Conservation (phyloP, 2,113 vertebrate species). For the Poeciliopsis turrubarensis region DNA sequence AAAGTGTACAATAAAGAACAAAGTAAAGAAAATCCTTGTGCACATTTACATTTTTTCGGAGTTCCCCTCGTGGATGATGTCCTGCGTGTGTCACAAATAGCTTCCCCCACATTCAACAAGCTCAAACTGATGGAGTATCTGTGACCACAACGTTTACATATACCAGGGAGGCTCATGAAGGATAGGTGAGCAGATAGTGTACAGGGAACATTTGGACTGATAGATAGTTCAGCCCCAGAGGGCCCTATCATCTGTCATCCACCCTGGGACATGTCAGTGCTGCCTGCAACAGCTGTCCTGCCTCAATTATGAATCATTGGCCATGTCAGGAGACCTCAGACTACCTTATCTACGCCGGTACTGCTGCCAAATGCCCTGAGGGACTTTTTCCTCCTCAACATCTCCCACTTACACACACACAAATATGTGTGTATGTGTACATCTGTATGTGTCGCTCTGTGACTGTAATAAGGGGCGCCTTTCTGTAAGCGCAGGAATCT, state of each 20-base stretch:
- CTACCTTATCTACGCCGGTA: constrained; percentile 66
- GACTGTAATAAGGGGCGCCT: constrained; percentile 56
- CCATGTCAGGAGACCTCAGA: constrained; percentile 72
- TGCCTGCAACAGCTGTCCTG: constrained; percentile 78
- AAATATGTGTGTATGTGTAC: neutral
- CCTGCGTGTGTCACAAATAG: neutral
- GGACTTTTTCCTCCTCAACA: constrained; percentile 50
- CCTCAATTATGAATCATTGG: constrained; percentile 79
- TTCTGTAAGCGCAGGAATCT: constrained; percentile 58
- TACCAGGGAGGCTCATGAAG: constrained; percentile 43
- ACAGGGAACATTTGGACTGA: constrained; percentile 67
- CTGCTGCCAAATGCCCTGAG: constrained; percentile 63
- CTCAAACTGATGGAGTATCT: constrained; percentile 29
- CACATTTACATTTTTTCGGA: neutral
- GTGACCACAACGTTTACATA: constrained; percentile 52
- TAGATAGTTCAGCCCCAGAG: constrained; percentile 64
- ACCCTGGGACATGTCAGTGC: constrained; percentile 72
- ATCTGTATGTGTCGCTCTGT: constrained; percentile 4
- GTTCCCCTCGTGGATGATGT: neutral
- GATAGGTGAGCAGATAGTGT: constrained; percentile 66
- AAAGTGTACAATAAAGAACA: neutral
- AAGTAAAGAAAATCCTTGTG: neutral
- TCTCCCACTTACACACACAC: constrained; percentile 16
- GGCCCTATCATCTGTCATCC: constrained; percentile 75
- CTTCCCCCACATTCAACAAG: constrained; percentile 24